These are phyloP conservation scores for Euplexia lucipara DNA, from an alignment of 2,888 invertebrate genomes.

Conservation along the genomic window DNA sequence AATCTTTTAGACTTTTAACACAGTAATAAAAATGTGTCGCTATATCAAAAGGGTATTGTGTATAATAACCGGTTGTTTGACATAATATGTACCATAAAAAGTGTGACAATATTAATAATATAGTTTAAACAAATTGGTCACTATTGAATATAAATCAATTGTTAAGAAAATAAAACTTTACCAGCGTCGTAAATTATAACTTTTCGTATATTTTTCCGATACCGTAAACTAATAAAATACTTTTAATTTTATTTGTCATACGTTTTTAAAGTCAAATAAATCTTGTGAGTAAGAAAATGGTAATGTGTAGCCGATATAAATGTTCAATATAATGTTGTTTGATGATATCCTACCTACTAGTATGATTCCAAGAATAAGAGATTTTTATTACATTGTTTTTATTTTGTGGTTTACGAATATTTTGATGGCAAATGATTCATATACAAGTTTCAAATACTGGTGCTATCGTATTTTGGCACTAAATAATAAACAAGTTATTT, in stretches of 20 bases:
- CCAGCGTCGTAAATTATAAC: slow-evolving; percentile 62
- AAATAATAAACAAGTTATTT: no score
- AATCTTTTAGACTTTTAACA: slow-evolving; percentile 73
- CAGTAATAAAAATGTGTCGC: slow-evolving; percentile 73
- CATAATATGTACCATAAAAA: slow-evolving; percentile 27
- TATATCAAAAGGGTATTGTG: slow-evolving; percentile 41
- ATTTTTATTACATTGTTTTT: slow-evolving; percentile 45
- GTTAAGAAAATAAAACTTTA: slow-evolving; percentile 51
- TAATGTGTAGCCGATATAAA: slow-evolving; percentile 36
- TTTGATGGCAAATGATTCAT: slow-evolving; percentile 13
- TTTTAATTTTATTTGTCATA: slow-evolving; percentile 43
- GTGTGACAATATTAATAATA: slow-evolving; percentile 16
- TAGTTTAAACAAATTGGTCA: slow-evolving; percentile 54
- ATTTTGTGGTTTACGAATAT: slow-evolving; percentile 3
- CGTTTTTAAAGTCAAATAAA: slow-evolving; percentile 60
- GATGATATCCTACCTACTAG: slow-evolving; percentile 5
- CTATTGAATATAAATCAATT: slow-evolving; percentile 34
- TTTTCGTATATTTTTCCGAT: slow-evolving; percentile 62
- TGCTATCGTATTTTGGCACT: background rate
- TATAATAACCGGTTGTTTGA: slow-evolving; percentile 8
- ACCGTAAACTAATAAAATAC: slow-evolving; percentile 60
- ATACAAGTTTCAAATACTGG: background rate
- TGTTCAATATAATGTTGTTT: slow-evolving; percentile 11
- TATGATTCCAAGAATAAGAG: slow-evolving; percentile 35
- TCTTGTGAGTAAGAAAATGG: slow-evolving; percentile 37